Conservation (phyloP, 2,797 vertebrate species). For the Champsocephalus esox region DNA sequence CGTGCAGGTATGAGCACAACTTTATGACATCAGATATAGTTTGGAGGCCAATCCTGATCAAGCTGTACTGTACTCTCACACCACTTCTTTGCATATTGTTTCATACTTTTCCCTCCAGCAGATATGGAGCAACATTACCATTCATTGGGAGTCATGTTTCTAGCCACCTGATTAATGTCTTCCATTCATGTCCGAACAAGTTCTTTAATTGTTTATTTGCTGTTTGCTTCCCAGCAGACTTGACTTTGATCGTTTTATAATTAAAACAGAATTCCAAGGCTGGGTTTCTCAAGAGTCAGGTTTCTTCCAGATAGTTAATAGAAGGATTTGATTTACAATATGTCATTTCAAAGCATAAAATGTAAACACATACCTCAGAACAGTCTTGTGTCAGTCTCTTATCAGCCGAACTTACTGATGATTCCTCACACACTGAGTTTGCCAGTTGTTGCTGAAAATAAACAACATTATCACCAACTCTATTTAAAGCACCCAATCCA, state of each 20-base stretch:
- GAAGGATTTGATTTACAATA: not conserved
- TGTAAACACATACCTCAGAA: constrained; percentile 6
- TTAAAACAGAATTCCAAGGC: not conserved
- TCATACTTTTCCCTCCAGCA: not conserved
- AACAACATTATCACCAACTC: constrained; percentile 23
- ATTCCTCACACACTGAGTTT: constrained; percentile 2
- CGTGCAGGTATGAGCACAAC: not conserved
- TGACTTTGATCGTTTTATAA: not conserved
- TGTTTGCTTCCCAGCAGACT: too few relatives aligned
- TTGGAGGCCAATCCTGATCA: not conserved
- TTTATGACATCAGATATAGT: not conserved
- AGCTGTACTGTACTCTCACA: not conserved
- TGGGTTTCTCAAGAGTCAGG: not conserved
- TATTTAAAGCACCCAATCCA: constrained; percentile 17
- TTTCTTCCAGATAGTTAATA: not conserved
- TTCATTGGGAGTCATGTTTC: not conserved
- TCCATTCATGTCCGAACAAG: not conserved
- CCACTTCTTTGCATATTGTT: too few relatives aligned
- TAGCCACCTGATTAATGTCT: not conserved
- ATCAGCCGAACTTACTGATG: constrained; percentile 2
- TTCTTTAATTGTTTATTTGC: not conserved
- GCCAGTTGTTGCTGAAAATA: constrained; percentile 24
- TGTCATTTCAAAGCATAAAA: not conserved
- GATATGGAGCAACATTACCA: not conserved
- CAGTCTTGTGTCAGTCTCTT: constrained; percentile 28